Conservation (phyloP, 1,140 invertebrate species). For the Leguminivora glycinivorella region DNA sequence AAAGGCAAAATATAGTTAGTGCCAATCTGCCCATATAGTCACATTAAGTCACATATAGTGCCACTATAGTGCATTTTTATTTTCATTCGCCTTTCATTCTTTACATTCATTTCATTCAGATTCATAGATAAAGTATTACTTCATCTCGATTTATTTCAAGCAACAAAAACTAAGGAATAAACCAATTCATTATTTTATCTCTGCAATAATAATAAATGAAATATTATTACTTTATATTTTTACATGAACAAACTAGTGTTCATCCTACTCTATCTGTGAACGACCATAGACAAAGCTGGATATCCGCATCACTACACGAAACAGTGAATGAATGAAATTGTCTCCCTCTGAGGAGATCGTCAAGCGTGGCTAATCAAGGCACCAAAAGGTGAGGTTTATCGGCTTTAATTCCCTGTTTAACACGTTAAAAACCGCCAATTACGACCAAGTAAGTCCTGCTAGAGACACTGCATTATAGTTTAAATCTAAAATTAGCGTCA, state of each 20-base stretch:
- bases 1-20: too few species aligned
- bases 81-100: background rate
- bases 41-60: background rate
- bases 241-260: too few species aligned
- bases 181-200: too few species aligned
- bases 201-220: too few species aligned
- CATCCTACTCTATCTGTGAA: constrained; percentile 1
- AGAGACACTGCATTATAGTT: constrained; percentile 32
- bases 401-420: constrained; percentile 50
- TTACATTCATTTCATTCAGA: background rate
- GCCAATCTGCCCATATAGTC: too few species aligned
- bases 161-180: too few species aligned
- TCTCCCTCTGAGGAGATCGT: constrained; percentile 63
- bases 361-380: constrained; percentile 79
- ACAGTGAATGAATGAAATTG: constrained; percentile 61
- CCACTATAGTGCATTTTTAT: background rate
- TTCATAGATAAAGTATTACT: too few species aligned
- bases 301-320: constrained; percentile 42
- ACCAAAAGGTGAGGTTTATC: constrained; percentile 76
- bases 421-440: constrained; percentile 35
- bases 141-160: too few species aligned
- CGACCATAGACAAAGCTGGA: constrained; percentile 57
- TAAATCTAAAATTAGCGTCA: constrained; percentile 29
- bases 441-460: constrained; percentile 27
- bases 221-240: too few species aligned